These are phyloP conservation scores for Cryptotis parvus DNA, from an alignment of 2,113 vertebrate genomes.

Conservation along the genomic window DNA sequence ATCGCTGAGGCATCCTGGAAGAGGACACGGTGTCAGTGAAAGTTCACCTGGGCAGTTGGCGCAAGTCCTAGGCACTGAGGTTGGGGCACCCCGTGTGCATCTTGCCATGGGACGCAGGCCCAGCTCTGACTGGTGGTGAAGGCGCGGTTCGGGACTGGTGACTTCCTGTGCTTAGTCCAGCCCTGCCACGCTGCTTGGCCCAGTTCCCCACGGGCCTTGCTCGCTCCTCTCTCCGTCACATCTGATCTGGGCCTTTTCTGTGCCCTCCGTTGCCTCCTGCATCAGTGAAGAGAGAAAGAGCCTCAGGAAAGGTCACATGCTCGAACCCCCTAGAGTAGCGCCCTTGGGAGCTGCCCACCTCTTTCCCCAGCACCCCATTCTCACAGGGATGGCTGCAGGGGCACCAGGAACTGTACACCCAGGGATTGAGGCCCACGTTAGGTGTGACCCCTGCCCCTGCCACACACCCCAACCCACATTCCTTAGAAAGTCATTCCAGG, in stretches of 20 bases:
- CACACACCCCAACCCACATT: background rate
- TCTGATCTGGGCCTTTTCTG: no score
- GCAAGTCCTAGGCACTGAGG: background rate
- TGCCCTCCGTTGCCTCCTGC: no score
- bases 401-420: no score
- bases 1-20: background rate
- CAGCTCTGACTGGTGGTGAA: no score
- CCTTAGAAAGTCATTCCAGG: constrained; percentile 50
- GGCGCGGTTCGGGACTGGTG: no score
- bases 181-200: no score
- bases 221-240: no score
- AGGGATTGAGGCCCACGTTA: background rate
- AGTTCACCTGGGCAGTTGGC: background rate
- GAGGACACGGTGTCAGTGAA: background rate
- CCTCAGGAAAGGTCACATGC: background rate
- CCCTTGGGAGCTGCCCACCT: background rate
- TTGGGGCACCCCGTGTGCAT: no score
- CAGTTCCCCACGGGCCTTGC: no score
- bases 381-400: background rate
- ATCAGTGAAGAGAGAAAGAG: background rate
- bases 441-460: background rate
- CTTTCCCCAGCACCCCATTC: background rate
- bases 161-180: no score
- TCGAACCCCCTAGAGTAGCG: background rate
- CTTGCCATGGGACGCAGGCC: no score